phyloP scores from a whole-genome alignment of 2,888 invertebrate species.

The Xestia ashworthii region DNA sequence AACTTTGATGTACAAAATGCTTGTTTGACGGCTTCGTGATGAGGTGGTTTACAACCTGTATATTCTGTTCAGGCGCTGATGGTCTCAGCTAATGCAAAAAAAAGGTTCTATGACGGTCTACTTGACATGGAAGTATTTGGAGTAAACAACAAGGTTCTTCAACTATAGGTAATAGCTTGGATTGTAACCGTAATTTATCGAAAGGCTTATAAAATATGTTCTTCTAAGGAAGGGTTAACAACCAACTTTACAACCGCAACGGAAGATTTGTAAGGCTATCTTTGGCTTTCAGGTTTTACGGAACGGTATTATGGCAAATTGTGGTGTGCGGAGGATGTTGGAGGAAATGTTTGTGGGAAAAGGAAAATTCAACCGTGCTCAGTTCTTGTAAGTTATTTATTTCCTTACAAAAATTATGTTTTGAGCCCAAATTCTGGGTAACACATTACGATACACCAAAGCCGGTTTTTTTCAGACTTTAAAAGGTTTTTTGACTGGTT shows the following conservation, averaged over 20 bases:
- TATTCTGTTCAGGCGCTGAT: not conserved
- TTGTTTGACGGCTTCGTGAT: no score
- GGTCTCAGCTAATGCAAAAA: not conserved
- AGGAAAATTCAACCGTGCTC: not conserved
- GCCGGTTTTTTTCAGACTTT: no score
- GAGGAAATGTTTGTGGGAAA: not conserved
- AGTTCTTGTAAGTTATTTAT: not conserved
- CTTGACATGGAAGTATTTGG: not conserved
- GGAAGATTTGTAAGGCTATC: constrained; percentile 35
- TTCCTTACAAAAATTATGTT: no score
- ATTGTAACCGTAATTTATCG: constrained; percentile 28
- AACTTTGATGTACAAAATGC: no score
- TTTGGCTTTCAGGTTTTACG: constrained; percentile 27
- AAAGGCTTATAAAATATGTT: constrained; percentile 28
- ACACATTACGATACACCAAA: no score
- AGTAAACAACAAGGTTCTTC: constrained; percentile 4
- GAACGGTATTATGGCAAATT: constrained; percentile 23
- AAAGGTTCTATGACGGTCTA: no score
- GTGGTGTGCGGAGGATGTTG: constrained; percentile 4
- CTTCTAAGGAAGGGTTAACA: constrained; percentile 39
- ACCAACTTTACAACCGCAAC: constrained; percentile 35
- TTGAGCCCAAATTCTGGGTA: no score
- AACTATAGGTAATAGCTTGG: not conserved
- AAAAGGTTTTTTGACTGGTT: no score
- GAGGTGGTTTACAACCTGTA: no score